Conservation (phyloP, 2,888 invertebrate species). For the Leptogaster cylindrica region DNA sequence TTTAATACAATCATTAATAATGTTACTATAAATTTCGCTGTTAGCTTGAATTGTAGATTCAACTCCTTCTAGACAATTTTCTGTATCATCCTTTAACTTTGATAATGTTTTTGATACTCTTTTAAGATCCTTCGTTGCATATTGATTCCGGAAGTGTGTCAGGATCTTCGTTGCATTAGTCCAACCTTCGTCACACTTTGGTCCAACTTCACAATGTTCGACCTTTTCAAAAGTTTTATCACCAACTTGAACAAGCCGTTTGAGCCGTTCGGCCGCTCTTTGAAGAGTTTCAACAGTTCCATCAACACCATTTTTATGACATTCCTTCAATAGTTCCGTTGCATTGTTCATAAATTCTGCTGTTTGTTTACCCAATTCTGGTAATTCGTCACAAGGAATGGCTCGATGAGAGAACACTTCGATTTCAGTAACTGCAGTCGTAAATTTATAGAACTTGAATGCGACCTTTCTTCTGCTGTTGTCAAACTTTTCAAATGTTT, state of each 20-base stretch:
- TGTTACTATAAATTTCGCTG: background rate
- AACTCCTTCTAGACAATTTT: background rate
- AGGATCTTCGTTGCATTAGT: background rate
- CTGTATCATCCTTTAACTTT: background rate
- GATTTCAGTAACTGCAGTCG: too few species aligned
- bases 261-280: too few species aligned
- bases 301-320: background rate
- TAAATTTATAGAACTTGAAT: too few species aligned
- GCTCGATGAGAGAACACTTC: too few species aligned
- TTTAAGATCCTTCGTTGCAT: background rate
- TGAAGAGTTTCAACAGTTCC: too few species aligned
- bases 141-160: too few species aligned
- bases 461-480: too few species aligned
- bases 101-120: background rate
- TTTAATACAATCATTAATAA: background rate
- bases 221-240: background rate
- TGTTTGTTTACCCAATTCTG: background rate
- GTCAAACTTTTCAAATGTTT: too few species aligned
- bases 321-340: background rate
- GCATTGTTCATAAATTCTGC: background rate
- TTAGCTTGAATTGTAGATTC: background rate
- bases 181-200: background rate
- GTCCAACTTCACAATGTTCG: background rate
- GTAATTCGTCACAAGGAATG: background rate
- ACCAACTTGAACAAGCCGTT: background rate